Evolutionary conservation across 2,797 vertebrate genomes (phyloP).

Genomic region (Diplodus puntazzo): DNA sequence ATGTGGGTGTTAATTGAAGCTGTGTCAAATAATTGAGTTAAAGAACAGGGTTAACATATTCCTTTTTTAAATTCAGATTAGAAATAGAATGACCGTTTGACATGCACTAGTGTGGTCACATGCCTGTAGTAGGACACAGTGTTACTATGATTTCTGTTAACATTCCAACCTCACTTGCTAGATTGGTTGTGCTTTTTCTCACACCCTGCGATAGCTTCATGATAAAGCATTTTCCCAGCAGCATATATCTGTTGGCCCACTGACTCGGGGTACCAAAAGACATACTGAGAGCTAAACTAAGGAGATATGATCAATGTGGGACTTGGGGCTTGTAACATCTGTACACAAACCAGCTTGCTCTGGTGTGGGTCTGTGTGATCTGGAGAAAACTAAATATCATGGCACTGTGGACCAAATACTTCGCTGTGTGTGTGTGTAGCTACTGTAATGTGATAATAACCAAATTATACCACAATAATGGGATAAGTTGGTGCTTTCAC

Average conservation of each 20-base stretch:
- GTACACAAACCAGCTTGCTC: conserved; percentile 2
- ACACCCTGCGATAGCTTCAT: background rate
- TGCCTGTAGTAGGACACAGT: background rate
- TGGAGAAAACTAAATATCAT: background rate
- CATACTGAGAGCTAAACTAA: background rate
- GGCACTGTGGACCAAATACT: background rate
- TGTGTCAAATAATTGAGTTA: background rate
- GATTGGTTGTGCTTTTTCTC: background rate
- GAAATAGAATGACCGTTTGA: background rate
- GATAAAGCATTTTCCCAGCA: background rate
- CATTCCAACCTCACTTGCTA: background rate
- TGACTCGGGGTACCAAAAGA: background rate
- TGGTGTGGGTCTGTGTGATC: background rate
- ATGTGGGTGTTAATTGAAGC: background rate
- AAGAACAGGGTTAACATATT: background rate
- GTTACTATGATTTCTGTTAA: background rate
- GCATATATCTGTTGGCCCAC: background rate
- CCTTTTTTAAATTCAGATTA: background rate
- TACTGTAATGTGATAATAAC: too few species aligned
- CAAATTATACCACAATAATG: too few species aligned
- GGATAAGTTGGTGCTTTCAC: too few species aligned
- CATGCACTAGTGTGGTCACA: background rate
- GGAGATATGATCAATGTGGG: background rate
- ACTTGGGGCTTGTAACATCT: background rate
- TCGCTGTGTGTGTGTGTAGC: background rate